Conservation (phyloP, 2,113 vertebrate genomes). For the Pycnonotus jocosus region DNA sequence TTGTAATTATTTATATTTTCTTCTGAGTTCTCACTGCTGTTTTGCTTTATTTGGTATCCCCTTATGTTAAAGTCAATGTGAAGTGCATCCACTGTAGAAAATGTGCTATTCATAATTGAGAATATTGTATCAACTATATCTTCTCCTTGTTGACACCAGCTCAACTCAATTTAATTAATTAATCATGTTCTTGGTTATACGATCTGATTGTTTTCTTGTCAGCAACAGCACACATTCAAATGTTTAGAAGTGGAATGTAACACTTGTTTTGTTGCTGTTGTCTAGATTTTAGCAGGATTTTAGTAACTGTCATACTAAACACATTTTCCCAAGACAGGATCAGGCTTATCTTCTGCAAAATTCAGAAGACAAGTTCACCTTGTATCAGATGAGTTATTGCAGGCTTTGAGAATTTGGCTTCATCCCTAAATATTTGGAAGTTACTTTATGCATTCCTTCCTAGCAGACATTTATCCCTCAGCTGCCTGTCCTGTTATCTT, state of each 20-base stretch:
- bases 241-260: slow-evolving; percentile 16
- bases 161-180: slow-evolving; percentile 49
- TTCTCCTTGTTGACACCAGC: slow-evolving; percentile 33
- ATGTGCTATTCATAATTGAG: slow-evolving; percentile 42
- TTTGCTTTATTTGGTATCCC: not conserved
- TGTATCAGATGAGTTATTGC: not conserved
- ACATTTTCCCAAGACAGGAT: not conserved
- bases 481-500: not conserved
- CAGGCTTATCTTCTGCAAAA: not conserved
- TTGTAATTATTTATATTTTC: slow-evolving; percentile 28
- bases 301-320: not conserved
- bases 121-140: slow-evolving; percentile 6
- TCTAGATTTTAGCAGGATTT: not conserved
- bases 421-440: not conserved
- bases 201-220: slow-evolving; percentile 48
- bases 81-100: slow-evolving; percentile 14
- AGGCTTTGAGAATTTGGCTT: not conserved
- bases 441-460: not conserved
- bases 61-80: not conserved
- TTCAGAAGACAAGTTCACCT: not conserved
- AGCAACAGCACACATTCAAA: not conserved
- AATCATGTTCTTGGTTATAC: slow-evolving; percentile 25
- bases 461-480: not conserved
- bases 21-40: not conserved
- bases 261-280: not conserved